Base-by-base conservation (phyloP, 2,113 vertebrate genomes). In the Fregetta grallaria region DNA sequence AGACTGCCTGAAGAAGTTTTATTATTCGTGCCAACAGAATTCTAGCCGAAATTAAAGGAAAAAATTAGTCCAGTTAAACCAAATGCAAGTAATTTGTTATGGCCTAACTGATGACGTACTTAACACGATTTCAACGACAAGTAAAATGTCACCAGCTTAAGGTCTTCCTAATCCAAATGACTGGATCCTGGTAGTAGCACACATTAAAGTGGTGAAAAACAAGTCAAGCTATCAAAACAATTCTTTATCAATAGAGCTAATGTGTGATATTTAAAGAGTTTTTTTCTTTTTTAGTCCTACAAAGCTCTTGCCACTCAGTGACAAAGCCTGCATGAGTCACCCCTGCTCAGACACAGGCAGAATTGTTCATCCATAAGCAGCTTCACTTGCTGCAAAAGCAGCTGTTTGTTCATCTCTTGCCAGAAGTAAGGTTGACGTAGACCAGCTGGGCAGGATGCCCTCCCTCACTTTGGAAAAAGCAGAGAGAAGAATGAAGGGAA, bases 351-450 rank as follows among this genome's bases (percentile, higher is more conserved):
- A 96, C 95, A 97, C 40, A 92, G 94, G 94, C 94, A 83, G 93
- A 96, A 97, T 91, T 97, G 96, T 96, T 97, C 96, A 95, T 88
- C 95, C 80, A 96, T 79, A 97, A 96, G 91, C 96, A 96, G 94
- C 95, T 95, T 96, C 92, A 78, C 90, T 96, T 90, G 94, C 96
- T 93, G 91, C 96, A 97, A 96, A 96, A 97, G 95, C 97, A 97
- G 96, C 97, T 97, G 97, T 94, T 96, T 94, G 95, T 73, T 96
- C 95, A 88, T 96, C 91, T 89, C 70, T 86, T 92, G 96, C 97
- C 97, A 97, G 96, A 97, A 96, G 96, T 96, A 86, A 97, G 80
- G 92, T 66, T 97, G 97, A 96, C 82, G 91, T 94, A 86, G 83
- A 96, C 91, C 97, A 96, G 93, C 95, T 97, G 97, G 94, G 95